Percentiles rank a stretch among this genome's conserved stretches.
phyloP scores from a whole-genome alignment of 2,113 vertebrate species.

The Pavo muticus region DNA sequence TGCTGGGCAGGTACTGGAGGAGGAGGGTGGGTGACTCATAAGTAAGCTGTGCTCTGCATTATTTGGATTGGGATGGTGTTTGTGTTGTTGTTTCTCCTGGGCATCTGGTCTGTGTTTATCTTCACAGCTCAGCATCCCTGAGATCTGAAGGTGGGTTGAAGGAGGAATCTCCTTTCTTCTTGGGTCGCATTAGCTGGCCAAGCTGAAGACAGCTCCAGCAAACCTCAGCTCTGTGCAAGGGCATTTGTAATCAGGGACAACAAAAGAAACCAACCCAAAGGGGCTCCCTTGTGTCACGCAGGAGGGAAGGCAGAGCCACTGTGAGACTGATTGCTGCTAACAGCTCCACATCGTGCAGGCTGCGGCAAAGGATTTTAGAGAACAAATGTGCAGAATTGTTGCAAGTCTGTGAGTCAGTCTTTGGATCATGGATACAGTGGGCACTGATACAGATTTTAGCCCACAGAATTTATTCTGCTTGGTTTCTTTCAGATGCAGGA shows the following conservation, averaged over 20 bases:
- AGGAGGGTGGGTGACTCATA: background rate
- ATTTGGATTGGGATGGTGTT: background rate
- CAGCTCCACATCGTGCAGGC: background rate
- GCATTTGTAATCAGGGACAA: background rate
- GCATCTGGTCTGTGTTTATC: too few relatives aligned
- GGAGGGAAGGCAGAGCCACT: background rate
- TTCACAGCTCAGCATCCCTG: background rate
- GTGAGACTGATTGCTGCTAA: background rate
- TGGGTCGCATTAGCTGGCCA: rapidly evolving
- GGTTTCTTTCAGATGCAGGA: background rate
- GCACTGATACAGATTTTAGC: background rate
- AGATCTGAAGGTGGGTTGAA: background rate
- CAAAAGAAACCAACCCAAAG: background rate
- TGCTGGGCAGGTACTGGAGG: rapidly evolving
- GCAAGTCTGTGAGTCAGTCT: background rate
- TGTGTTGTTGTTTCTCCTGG: rapidly evolving
- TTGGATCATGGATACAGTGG: background rate
- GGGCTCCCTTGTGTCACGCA: rapidly evolving
- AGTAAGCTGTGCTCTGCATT: rapidly evolving
- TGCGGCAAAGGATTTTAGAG: background rate
- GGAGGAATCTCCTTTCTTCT: background rate
- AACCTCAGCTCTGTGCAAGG: background rate
- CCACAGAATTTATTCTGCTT: background rate
- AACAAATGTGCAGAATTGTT: background rate
- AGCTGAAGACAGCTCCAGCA: background rate